A percentile compares a stretch with the other conserved stretches of the same genome.
Conservation (phyloP, 2,113 vertebrate genomes). For the Lampris megalopsis region DNA sequence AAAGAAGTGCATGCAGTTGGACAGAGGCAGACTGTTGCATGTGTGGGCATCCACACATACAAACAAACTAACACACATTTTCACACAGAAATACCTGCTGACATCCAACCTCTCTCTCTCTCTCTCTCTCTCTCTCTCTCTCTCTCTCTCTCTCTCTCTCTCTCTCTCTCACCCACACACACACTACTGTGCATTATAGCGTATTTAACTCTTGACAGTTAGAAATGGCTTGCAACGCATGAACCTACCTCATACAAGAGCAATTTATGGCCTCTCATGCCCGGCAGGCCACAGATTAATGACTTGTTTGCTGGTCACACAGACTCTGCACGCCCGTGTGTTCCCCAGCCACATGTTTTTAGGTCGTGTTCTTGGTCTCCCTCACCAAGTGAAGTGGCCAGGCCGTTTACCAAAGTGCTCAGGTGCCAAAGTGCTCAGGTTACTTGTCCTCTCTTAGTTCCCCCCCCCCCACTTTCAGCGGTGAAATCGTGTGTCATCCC, state of each 20-base stretch:
- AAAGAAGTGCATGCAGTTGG: neutral
- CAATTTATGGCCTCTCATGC: constrained; percentile 22
- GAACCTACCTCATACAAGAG: constrained; percentile 34
- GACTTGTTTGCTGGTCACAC: constrained; percentile 44
- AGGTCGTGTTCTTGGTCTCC: constrained; percentile 23
- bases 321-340: constrained; percentile 12
- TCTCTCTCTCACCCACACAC: neutral
- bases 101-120: neutral
- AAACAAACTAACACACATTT: too few relatives aligned
- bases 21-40: neutral
- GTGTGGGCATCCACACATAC: too few relatives aligned
- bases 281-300: constrained; percentile 55
- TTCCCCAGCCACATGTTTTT: constrained; percentile 23
- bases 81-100: neutral
- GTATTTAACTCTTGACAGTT: constrained; percentile 10
- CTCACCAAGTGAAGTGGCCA: neutral
- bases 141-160: too few relatives aligned
- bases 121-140: too few relatives aligned
- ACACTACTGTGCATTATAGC: neutral
- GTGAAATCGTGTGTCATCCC: neutral
- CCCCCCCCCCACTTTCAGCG: neutral
- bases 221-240: constrained; percentile 2
- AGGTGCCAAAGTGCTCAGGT: constrained; percentile 15
- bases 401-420: neutral
- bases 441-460: constrained; percentile 15